Evolutionary conservation across 2,888 invertebrate genomes (phyloP).

Genomic region (Yponomeuta malinellus): DNA sequence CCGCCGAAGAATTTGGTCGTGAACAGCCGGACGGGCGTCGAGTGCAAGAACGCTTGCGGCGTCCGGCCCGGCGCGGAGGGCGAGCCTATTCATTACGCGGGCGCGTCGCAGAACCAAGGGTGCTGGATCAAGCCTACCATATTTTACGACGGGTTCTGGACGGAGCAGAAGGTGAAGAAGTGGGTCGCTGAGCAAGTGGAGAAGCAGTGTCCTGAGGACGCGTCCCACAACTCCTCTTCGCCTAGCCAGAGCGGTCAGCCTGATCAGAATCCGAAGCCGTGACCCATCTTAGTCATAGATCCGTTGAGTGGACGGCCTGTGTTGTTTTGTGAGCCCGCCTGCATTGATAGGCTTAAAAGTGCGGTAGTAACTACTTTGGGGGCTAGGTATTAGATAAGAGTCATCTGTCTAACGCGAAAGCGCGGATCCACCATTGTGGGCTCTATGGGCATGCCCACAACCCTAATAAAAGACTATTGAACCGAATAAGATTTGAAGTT

Average conservation of each 20-base stretch:
- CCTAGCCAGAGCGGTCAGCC: conserved; percentile 23
- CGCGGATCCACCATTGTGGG: too few relatives aligned
- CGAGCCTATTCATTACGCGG: conserved; percentile 39
- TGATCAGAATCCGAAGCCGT: not conserved
- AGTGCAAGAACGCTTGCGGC: conserved; percentile 46
- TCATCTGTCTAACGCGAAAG: too few relatives aligned
- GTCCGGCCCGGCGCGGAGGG: conserved; percentile 39
- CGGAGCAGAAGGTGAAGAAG: conserved; percentile 71
- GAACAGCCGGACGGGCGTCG: conserved; percentile 44
- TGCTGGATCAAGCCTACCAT: conserved; percentile 72
- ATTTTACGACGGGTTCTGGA: conserved; percentile 73
- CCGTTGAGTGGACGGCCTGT: not conserved
- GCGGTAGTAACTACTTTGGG: not conserved
- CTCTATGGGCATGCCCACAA: too few relatives aligned
- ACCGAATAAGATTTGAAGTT: too few relatives aligned
- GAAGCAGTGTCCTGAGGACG: conserved; percentile 62
- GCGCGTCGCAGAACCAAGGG: conserved; percentile 44
- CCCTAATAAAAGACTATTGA: too few relatives aligned
- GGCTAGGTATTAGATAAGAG: not conserved
- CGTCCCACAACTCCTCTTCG: conserved; percentile 28
- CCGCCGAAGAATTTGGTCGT: conserved; percentile 62
- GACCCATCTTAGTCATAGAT: not conserved
- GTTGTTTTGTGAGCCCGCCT: not conserved
- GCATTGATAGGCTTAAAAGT: not conserved
- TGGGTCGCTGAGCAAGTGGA: conserved; percentile 72